A percentile compares a stretch with the other conserved stretches of the same genome.
These are phyloP conservation scores for Epistrophella euchroma DNA, from an alignment of 2,888 invertebrate genomes.

Conservation along the genomic window DNA sequence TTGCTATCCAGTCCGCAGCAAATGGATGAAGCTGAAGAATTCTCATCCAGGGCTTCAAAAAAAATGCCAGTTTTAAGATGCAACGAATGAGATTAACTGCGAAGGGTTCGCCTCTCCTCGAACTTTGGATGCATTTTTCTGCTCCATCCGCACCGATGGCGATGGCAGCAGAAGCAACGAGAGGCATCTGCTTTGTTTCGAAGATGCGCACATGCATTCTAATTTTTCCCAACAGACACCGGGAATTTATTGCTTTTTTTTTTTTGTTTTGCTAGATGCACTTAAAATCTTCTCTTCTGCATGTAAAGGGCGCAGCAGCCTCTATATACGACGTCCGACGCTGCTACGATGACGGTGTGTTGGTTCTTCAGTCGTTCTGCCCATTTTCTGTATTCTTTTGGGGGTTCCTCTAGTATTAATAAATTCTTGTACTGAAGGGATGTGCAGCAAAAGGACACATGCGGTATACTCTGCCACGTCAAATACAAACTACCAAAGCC, in stretches of 20 bases:
- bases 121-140: constrained; percentile 63
- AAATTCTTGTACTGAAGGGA: constrained; percentile 52
- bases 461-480: constrained; percentile 21
- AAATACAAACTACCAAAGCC: constrained; percentile 39
- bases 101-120: constrained; percentile 55
- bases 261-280: constrained; percentile 25
- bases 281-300: constrained; percentile 31
- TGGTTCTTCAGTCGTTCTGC: constrained; percentile 51
- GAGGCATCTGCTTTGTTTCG: constrained; percentile 61
- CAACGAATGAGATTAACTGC: constrained; percentile 72
- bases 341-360: constrained; percentile 26
- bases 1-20: constrained; percentile 47
- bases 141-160: constrained; percentile 32
- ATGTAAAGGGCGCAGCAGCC: constrained; percentile 45
- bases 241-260: constrained; percentile 35
- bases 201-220: constrained; percentile 74
- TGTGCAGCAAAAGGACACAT: constrained; percentile 60
- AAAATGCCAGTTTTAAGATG: constrained; percentile 63
- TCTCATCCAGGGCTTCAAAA: constrained; percentile 19
- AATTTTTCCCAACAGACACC: constrained; percentile 72
- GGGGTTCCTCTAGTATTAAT: constrained; percentile 53
- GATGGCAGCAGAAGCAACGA: background rate
- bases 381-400: constrained; percentile 45
- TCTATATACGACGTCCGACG: background rate
- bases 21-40: constrained; percentile 49